A percentile compares a stretch with the other conserved stretches of the same genome.
Evolutionary conservation across 2,113 vertebrate genomes (phyloP).

Genomic region (Solea solea): DNA sequence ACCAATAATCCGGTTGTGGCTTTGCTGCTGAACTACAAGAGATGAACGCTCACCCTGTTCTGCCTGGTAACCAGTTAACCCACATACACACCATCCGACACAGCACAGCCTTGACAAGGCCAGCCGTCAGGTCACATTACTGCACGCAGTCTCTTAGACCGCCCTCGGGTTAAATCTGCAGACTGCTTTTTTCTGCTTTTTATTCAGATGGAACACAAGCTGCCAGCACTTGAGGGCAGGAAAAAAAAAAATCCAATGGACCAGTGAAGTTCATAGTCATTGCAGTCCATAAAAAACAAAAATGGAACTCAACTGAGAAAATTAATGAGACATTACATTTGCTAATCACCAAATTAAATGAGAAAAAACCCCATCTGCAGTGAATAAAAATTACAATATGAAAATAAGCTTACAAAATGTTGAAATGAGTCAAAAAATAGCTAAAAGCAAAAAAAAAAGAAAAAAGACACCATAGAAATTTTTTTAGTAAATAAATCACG

Average conservation of each 20-base stretch:
- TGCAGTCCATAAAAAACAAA: neutral
- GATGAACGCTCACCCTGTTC: constrained; percentile 1
- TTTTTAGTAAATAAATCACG: neutral
- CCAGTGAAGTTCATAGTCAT: no score
- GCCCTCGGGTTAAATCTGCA: constrained; percentile 19
- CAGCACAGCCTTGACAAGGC: constrained; percentile 11
- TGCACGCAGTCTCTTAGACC: constrained; percentile 1
- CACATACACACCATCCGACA: neutral
- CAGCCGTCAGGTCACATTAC: constrained; percentile 49
- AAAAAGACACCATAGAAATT: neutral
- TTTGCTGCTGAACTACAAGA: neutral
- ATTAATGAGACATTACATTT: no score
- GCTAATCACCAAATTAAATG: no score
- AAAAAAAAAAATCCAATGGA: neutral
- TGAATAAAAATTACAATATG: no score
- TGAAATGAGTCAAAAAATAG: no score
- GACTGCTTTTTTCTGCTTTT: constrained; percentile 8
- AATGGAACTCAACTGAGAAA: neutral
- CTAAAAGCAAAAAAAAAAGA: no score
- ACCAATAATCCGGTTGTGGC: neutral
- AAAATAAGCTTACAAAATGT: no score
- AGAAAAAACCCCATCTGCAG: no score
- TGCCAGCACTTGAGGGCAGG: constrained; percentile 15
- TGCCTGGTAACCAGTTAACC: constrained; percentile 38
- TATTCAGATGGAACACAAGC: constrained; percentile 16